Percentiles rank a stretch among this genome's conserved stretches.
phyloP scores from a whole-genome alignment of 2,797 vertebrate genomes.

The Anniella stebbinsi region DNA sequence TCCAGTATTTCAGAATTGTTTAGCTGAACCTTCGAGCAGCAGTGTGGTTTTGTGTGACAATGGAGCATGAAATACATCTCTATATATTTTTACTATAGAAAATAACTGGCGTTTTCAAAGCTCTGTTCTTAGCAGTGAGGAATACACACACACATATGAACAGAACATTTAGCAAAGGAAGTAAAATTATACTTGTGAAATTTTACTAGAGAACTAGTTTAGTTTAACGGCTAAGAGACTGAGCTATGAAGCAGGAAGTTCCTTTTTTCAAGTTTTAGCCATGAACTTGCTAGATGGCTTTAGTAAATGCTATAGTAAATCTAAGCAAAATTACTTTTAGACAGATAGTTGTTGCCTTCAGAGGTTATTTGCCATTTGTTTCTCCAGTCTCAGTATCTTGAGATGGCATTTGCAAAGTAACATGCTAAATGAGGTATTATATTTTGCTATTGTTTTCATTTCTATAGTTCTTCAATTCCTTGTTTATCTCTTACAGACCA shows the following conservation, averaged over 20 bases:
- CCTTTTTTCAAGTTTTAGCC: too few relatives aligned
- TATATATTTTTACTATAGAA: not conserved
- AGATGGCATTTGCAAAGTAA: not conserved
- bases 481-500: constrained; percentile 86
- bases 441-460: not conserved
- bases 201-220: too few relatives aligned
- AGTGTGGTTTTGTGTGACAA: not conserved
- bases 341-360: too few relatives aligned
- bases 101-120: not conserved
- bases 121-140: not conserved
- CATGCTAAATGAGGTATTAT: not conserved
- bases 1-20: not conserved
- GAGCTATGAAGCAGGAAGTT: too few relatives aligned
- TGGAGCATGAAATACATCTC: not conserved
- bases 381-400: too few relatives aligned
- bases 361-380: too few relatives aligned
- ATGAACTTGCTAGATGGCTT: too few relatives aligned
- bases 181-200: not conserved
- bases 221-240: too few relatives aligned
- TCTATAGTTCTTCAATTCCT: not conserved
- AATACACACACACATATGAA: not conserved
- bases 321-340: too few relatives aligned
- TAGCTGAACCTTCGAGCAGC: not conserved
- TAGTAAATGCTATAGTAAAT: too few relatives aligned
- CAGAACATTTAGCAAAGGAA: not conserved